Base-by-base conservation (phyloP, 2,888 invertebrate genomes). In the Hipparchia semele region DNA sequence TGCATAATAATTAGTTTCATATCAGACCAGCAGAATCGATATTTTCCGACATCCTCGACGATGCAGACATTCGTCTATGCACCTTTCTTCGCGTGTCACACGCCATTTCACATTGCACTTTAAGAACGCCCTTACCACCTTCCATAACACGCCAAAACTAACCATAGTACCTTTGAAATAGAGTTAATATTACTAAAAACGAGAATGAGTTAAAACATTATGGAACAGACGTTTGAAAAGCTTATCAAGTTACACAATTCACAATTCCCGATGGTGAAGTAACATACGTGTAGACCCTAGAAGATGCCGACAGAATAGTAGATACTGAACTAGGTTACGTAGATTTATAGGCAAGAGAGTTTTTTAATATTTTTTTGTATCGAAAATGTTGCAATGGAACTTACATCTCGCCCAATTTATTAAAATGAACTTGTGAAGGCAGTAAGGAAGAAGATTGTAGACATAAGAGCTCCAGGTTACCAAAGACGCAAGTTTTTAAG, bases 211-310 rank as follows among this genome's bases (percentile, higher is more conserved):
- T 64, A n/a, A 70, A 74, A 72, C 71, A 46, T 59, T 60, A 51
- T 56, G 46, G 68, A 9, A 73, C 75, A 79, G 76, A 60, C 79
- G 81, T 82, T 72, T 49, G 68, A 70, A 72, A 72, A 61, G 72
- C 85, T 90, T 90, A 90, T 90, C 90, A 86, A 84, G 87, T 87
- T 85, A 85, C 84, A 86, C 86, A 80, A 86, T 89, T 89, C 86
- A 86, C 87, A 76, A 86, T 82, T 81, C 76, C 77, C 80, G 73
- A 81, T 80, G 82, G 84, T 83, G 85, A 87, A 87, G 84, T 58
- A 71, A 69, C 49, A 68, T 58, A 68, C 6, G 23, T 56, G 58
- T n/a, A 13, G 39, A 12, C 45, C 33, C 53, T 64, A 51, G 51
- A 65, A 56, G 56, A 56, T 56, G 13, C 13, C 5, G 12, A 49